phyloP scores from a whole-genome alignment of 2,888 invertebrate genomes.

The Phytoseiulus persimilis region DNA sequence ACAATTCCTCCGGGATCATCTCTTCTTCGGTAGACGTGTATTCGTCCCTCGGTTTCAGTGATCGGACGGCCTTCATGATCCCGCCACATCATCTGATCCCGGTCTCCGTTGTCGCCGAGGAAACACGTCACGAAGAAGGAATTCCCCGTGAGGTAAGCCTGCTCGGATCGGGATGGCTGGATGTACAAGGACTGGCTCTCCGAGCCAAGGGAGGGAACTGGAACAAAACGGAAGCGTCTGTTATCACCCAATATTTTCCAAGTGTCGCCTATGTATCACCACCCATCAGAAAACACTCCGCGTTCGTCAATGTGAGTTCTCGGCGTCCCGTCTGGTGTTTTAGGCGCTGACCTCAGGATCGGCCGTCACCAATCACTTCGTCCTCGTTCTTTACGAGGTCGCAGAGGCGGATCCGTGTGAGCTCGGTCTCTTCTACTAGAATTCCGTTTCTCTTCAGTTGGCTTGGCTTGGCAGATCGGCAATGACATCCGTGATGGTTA shows the following conservation, averaged over 20 bases:
- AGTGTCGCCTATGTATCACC: too few species aligned
- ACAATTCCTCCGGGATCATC: constrained; percentile 31
- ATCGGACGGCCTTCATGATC: constrained; percentile 26
- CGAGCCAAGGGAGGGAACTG: constrained; percentile 17
- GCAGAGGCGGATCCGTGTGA: too few species aligned
- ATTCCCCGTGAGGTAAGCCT: constrained; percentile 31
- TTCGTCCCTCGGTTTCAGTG: constrained; percentile 32
- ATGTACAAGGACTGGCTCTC: constrained; percentile 27
- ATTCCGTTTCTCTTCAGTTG: too few species aligned
- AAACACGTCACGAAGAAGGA: constrained; percentile 39
- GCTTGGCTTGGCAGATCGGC: too few species aligned
- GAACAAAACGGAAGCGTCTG: background rate
- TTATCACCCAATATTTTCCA: background rate
- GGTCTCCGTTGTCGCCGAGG: constrained; percentile 17
- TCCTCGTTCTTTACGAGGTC: too few species aligned
- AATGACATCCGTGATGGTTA: too few species aligned
- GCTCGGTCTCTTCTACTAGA: too few species aligned
- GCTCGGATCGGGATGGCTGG: constrained; percentile 35
- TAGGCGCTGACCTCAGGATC: too few species aligned
- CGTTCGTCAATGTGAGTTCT: too few species aligned
- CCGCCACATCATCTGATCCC: constrained; percentile 34
- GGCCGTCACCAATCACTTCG: too few species aligned
- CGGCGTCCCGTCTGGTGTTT: too few species aligned
- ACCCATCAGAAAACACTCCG: too few species aligned
- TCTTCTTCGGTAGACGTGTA: constrained; percentile 37